Percentiles rank a stretch among this genome's conserved stretches.
These are phyloP conservation scores for Alouatta palliata DNA, from an alignment of 2,113 vertebrate genomes.

Conservation along the genomic window DNA sequence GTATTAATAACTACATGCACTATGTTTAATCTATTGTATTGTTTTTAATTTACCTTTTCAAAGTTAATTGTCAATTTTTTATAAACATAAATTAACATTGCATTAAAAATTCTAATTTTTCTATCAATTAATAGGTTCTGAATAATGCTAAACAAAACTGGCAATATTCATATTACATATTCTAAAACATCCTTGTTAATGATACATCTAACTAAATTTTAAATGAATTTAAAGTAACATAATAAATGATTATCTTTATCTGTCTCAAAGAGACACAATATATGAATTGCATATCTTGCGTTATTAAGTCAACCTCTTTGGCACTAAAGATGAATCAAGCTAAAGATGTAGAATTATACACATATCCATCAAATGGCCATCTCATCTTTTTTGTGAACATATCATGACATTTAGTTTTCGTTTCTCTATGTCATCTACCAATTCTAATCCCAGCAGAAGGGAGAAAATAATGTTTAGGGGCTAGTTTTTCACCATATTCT, in stretches of 20 bases:
- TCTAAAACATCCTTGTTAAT: background rate
- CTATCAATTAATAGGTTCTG: background rate
- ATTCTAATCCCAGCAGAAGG: constrained; percentile 25
- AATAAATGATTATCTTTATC: constrained; percentile 12
- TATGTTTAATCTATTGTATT: background rate
- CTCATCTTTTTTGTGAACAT: background rate
- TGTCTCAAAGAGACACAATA: background rate
- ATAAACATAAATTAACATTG: constrained; percentile 6
- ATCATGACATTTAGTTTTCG: background rate
- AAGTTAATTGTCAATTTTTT: background rate
- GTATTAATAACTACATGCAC: background rate
- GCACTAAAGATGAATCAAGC: background rate
- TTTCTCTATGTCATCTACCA: background rate
- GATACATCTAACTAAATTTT: background rate
- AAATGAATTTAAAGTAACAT: constrained; percentile 6
- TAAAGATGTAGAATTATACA: background rate
- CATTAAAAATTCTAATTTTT: background rate
- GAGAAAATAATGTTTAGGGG: constrained; percentile 51
- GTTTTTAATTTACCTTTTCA: background rate
- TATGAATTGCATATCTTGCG: background rate
- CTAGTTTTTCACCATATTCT: constrained; percentile 39
- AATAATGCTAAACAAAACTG: background rate
- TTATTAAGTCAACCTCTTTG: background rate
- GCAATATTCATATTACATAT: background rate
- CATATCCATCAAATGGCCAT: background rate